These are phyloP conservation scores for Bilobella aurantiaca DNA, from an alignment of 1,140 invertebrate species.

Conservation along the genomic window DNA sequence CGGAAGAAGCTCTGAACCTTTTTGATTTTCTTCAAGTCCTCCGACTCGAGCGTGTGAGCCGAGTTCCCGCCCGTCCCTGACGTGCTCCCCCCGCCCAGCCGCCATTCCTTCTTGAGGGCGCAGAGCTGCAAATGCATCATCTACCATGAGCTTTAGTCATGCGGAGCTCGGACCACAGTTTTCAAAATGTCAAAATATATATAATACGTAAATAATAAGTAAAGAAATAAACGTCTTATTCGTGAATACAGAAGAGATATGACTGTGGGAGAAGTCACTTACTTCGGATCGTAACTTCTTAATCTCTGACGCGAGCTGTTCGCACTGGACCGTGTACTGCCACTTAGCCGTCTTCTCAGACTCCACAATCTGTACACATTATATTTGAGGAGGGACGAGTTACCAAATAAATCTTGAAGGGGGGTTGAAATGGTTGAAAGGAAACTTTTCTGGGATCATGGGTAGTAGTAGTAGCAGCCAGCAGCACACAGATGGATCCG, in stretches of 20 bases:
- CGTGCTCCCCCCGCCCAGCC: slow-evolving; percentile 40
- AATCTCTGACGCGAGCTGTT: slow-evolving; percentile 78
- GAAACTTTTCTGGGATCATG: too few relatives aligned
- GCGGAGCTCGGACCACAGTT: too few relatives aligned
- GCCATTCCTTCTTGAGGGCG: slow-evolving; percentile 66
- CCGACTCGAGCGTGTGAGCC: slow-evolving; percentile 46
- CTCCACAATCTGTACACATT: slow-evolving; percentile 92
- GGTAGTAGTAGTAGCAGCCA: too few relatives aligned
- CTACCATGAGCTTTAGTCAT: too few relatives aligned
- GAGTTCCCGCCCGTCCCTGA: too few relatives aligned
- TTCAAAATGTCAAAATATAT: not conserved
- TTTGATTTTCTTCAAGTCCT: slow-evolving; percentile 77
- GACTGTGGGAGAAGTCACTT: too few relatives aligned
- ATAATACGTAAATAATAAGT: slow-evolving; percentile 4
- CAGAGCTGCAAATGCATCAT: too few relatives aligned
- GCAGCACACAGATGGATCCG: too few relatives aligned
- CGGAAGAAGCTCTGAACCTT: slow-evolving; percentile 92
- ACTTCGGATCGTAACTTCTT: slow-evolving; percentile 83
- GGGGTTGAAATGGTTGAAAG: not conserved
- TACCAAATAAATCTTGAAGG: not conserved
- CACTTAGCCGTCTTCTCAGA: slow-evolving; percentile 85
- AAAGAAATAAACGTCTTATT: not conserved
- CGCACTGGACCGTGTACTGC: slow-evolving; percentile 86
- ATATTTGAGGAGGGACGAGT: not conserved
- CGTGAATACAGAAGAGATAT: too few relatives aligned